Base-by-base conservation (phyloP, 2,888 invertebrate species). In the Tricholauxania praeusta region DNA sequence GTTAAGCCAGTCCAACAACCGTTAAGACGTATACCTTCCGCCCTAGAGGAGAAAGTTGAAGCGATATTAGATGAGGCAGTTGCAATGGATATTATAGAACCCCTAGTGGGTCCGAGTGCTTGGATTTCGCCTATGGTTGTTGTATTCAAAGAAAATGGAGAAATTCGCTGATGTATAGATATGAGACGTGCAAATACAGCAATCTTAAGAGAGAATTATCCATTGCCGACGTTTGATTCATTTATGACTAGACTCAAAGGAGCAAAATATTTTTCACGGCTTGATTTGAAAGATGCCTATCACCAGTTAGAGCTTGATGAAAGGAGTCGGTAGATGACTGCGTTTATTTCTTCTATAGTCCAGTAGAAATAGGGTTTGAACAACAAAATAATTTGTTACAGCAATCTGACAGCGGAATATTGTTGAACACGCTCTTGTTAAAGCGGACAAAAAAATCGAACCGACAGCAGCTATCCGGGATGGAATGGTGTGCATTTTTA, bases 121-220 rank as follows among this genome's bases (percentile, higher is more conserved):
- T 86, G 85, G 83, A 78, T 86, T 74, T 82, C 84, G 76, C 80
- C 83, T 12, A 79, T 85, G 7, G 82, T 84, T 2, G 73, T 83
- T 32, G 80, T 82, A 17, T 79, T 82, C 55, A 83, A 83, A 71
- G 77, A 76, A 60, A 76, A 80, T 72, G 80, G 78, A 5, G 81
- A 81, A 39, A 79, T 85, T 48, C 74, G 83, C 14, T 77, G 85
- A 48, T 84, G 85, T 74, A 74, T 85, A 19, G 85, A 85, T 74
- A 85, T 85, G 81, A 75, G 82, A 12, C 73, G 84, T 49, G 79
- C 82, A 72, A 85, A 86, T 75, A 76, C 72, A 55, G 55, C 55
- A 15, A 55, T 19, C 5, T 19, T 55, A 39, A 7, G 39, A 10
- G 39, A 39, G 10, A 39, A 10, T 10, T 39, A 39, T 39, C 39